Evolutionary conservation across 2,113 vertebrate genomes (phyloP).

Genomic region (Crotalus horridus): DNA sequence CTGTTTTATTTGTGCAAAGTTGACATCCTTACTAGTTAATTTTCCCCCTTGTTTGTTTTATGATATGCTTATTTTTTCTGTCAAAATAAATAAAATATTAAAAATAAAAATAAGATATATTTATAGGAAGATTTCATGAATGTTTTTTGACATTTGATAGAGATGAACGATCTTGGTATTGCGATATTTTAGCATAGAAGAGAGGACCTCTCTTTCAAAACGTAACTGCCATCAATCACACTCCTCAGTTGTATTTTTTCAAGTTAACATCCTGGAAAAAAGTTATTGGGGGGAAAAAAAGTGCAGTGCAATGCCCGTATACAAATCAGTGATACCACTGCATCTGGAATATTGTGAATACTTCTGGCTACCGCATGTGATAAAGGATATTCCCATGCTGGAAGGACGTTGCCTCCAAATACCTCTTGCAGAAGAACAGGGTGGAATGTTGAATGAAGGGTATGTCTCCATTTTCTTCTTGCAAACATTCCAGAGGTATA

Average conservation of each 20-base stretch:
- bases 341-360: not conserved
- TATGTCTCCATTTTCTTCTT: not conserved
- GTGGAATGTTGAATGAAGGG: not conserved
- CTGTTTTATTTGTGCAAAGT: not conserved
- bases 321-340: not conserved
- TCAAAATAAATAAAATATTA: not conserved
- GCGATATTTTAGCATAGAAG: not conserved
- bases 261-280: not conserved
- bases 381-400: not conserved
- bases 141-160: not conserved
- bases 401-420: not conserved
- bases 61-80: not conserved
- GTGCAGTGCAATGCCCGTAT: not conserved
- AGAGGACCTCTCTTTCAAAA: not conserved
- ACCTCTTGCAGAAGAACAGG: not conserved
- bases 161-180: not conserved
- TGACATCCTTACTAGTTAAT: not conserved
- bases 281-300: not conserved
- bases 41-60: not conserved
- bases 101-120: not conserved
- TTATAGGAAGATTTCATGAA: not conserved
- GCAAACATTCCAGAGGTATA: not conserved
- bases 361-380: not conserved
- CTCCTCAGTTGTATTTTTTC: not conserved
- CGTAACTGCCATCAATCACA: not conserved